These are phyloP conservation scores for Clunio marinus DNA, from an alignment of 2,888 invertebrate species.

Conservation along the genomic window DNA sequence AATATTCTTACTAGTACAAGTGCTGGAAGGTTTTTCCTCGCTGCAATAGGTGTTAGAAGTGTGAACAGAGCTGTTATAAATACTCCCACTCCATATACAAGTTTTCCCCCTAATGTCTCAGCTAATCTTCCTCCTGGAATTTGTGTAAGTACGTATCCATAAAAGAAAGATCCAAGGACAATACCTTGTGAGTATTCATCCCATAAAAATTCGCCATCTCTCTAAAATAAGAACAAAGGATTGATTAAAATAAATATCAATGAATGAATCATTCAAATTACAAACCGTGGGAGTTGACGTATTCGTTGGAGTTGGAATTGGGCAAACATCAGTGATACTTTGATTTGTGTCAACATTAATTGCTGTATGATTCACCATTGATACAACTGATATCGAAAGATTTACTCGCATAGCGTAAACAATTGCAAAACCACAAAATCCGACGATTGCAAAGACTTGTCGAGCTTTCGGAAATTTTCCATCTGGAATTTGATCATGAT, in stretches of 20 bases:
- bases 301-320: conserved; percentile 51
- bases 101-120: conserved; percentile 81
- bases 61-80: conserved; percentile 78
- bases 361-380: conserved; percentile 80
- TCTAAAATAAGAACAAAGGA: conserved; percentile 53
- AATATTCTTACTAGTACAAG: conserved; percentile 71
- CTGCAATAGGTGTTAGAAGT: conserved; percentile 76
- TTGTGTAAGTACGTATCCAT: conserved; percentile 78
- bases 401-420: conserved; percentile 89
- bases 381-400: conserved; percentile 89
- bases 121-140: conserved; percentile 79
- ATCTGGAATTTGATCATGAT: conserved; percentile 32
- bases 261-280: background rate
- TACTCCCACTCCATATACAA: conserved; percentile 77
- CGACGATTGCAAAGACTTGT: conserved; percentile 74
- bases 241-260: conserved; percentile 29
- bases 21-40: conserved; percentile 58
- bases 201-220: conserved; percentile 72
- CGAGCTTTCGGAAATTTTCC: conserved; percentile 57
- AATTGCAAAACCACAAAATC: conserved; percentile 82
- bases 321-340: conserved; percentile 61
- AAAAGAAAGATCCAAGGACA: conserved; percentile 77
- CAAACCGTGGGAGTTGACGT: conserved; percentile 51
- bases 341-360: conserved; percentile 56
- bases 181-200: conserved; percentile 72